Percentiles rank a stretch among this genome's conserved stretches.
phyloP scores from a whole-genome alignment of 2,113 vertebrate species.

The Cheilinus undulatus region DNA sequence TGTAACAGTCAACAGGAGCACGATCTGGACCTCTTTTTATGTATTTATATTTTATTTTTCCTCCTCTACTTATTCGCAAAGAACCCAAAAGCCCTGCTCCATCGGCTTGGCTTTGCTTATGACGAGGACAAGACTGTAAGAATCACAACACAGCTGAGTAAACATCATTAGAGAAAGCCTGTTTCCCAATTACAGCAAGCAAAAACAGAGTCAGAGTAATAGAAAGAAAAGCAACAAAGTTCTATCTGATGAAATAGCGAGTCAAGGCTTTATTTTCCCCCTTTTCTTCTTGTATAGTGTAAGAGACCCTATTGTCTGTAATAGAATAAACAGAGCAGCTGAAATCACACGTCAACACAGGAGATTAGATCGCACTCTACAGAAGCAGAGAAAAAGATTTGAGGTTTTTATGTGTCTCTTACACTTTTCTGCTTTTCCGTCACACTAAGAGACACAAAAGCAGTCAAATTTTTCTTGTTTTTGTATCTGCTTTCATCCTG shows the following conservation, averaged over 20 bases:
- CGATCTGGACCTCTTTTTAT: slow-evolving; percentile 30
- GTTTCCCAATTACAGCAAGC: slow-evolving; percentile 16
- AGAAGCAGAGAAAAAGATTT: neutral
- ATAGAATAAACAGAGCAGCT: slow-evolving; percentile 14
- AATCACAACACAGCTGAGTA: slow-evolving; percentile 8
- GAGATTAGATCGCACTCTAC: slow-evolving; percentile 9
- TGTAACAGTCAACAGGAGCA: slow-evolving; percentile 48
- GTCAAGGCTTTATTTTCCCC: neutral
- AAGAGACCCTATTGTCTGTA: neutral
- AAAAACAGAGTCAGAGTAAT: neutral
- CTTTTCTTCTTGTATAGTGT: neutral
- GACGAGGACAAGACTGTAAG: slow-evolving; percentile 15
- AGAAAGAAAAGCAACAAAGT: neutral
- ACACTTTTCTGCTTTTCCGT: neutral
- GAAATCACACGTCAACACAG: slow-evolving; percentile 3
- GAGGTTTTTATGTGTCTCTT: neutral
- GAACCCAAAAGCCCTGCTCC: slow-evolving; percentile 6
- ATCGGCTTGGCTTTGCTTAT: neutral
- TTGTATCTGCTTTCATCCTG: neutral
- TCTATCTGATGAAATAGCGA: slow-evolving; percentile 7
- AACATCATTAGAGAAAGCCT: slow-evolving; percentile 30
- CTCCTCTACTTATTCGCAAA: slow-evolving; percentile 10
- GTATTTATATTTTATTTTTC: neutral
- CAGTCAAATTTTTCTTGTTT: neutral
- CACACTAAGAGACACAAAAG: neutral